Conservation (phyloP, 2,888 invertebrate genomes). For the Tipula lateralis region DNA sequence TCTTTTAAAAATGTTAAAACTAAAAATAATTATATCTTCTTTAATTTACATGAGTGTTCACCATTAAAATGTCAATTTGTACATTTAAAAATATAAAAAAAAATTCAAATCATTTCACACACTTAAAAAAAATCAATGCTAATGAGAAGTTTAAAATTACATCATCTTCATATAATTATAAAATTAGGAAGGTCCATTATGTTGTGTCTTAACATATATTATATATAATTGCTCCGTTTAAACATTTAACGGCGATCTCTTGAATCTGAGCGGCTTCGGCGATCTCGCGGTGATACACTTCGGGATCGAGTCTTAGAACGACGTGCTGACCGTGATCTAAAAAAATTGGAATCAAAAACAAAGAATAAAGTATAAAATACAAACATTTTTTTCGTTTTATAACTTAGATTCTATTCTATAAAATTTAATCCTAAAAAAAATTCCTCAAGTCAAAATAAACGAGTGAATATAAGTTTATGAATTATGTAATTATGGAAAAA, state of each 20-base stretch:
- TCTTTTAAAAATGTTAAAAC: neutral
- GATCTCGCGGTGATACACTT: constrained; percentile 53
- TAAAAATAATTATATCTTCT: neutral
- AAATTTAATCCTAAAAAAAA: neutral
- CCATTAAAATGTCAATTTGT: neutral
- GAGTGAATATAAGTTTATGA: neutral
- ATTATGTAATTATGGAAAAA: neutral
- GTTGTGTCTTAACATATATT: neutral
- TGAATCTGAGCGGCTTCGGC: constrained; percentile 56
- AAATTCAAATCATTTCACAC: neutral
- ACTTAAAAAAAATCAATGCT: neutral
- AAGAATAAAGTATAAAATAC: constrained; percentile 28
- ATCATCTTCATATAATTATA: neutral
- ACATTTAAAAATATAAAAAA: constrained; percentile 12
- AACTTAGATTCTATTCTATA: neutral
- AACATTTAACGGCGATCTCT: constrained; percentile 53
- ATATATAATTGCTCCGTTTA: neutral
- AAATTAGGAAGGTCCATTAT: neutral
- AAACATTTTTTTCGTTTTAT: neutral
- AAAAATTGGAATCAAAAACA: constrained; percentile 36
- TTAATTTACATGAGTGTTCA: neutral
- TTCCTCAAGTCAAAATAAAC: neutral
- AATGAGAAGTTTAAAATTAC: neutral
- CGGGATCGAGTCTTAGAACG: constrained; percentile 51
- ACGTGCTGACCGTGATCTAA: constrained; percentile 48